A percentile compares a stretch with the other conserved stretches of the same genome.
Conservation (phyloP, 2,888 invertebrate species). For the Cryptocheilus praepositus region DNA sequence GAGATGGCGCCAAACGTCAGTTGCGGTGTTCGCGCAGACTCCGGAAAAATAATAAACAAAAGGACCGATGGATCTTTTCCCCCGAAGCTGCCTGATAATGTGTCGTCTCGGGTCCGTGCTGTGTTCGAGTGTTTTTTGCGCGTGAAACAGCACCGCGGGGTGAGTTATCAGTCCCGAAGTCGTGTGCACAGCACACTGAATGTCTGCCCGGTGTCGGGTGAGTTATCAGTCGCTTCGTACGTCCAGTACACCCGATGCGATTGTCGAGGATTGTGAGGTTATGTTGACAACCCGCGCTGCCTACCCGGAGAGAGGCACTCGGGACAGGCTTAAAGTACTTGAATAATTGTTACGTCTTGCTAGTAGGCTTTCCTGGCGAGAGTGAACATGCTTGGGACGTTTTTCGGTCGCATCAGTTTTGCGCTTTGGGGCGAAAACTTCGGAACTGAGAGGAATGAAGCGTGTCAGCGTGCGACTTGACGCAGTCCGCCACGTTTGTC, state of each 20-base stretch:
- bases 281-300: slow-evolving; percentile 53
- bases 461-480: slow-evolving; percentile 26
- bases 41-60: slow-evolving; percentile 64
- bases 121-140: slow-evolving; percentile 51
- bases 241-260: too few relatives aligned
- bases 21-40: slow-evolving; percentile 44
- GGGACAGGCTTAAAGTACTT: slow-evolving; percentile 27
- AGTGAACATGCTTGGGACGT: neutral
- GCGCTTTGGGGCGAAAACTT: neutral
- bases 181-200: neutral
- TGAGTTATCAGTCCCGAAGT: slow-evolving; percentile 39
- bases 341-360: slow-evolving; percentile 16
- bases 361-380: neutral
- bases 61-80: slow-evolving; percentile 55
- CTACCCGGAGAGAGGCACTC: slow-evolving; percentile 29
- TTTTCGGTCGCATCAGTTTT: neutral
- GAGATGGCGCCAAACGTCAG: slow-evolving; percentile 20
- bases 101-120: slow-evolving; percentile 44
- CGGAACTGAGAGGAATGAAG: slow-evolving; percentile 2
- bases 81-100: slow-evolving; percentile 49
- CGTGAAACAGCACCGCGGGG: slow-evolving; percentile 45
- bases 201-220: too few relatives aligned
- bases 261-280: slow-evolving; percentile 47
- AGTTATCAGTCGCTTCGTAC: too few relatives aligned
- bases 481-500: slow-evolving; percentile 43